Base-by-base conservation (phyloP, 2,113 vertebrate species). In the Xiphophorus maculatus region DNA sequence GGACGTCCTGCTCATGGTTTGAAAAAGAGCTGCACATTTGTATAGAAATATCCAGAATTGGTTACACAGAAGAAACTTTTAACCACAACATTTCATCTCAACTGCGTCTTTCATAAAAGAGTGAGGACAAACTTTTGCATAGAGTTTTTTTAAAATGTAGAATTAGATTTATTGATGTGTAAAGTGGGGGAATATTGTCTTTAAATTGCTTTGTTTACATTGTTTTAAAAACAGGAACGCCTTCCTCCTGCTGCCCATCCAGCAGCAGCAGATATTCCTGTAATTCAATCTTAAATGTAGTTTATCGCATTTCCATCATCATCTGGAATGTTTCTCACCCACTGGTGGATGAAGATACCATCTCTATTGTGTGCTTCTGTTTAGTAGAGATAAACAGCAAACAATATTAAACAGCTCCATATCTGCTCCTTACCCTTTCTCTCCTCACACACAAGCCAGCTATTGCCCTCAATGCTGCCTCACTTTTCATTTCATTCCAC, bases 221-320 rank as follows among this genome's bases (percentile, higher is more conserved):
- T 65, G 30, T 62, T 40, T 13, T 73, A 44, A 79, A 83, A 83
- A 76, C 15, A 48, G 32, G 19, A 71, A 68, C 77, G 68, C 67
- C 67, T 71, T 67, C 32, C 17, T 66, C 22, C 0, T 54, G 19
- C 42, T 37, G 48, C 25, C 51, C 25, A 62, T 84, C 82, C 75
- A 73, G 77, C 67, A 63, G 71, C 25, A 69, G 35, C 80, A 80
- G 71, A 44, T 83, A 72, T 81, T 71, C 61, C 65, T 22, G 58
- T 91, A 86, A 90, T 90, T 91, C 89, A 93, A 87, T 90, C 90
- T 86, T 84, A 72, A 84, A 81, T 79, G 80, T 48, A 69, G 66
- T 68, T 74, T 89, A 91, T 92, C 89, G 58, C 30, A 2, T 60
- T 42, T 76, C 78, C 86, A 82, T 70, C 42, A 22, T 71, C 66